These are phyloP conservation scores for Phalacrocorax carbo DNA, from an alignment of 2,113 vertebrate species.

Conservation along the genomic window DNA sequence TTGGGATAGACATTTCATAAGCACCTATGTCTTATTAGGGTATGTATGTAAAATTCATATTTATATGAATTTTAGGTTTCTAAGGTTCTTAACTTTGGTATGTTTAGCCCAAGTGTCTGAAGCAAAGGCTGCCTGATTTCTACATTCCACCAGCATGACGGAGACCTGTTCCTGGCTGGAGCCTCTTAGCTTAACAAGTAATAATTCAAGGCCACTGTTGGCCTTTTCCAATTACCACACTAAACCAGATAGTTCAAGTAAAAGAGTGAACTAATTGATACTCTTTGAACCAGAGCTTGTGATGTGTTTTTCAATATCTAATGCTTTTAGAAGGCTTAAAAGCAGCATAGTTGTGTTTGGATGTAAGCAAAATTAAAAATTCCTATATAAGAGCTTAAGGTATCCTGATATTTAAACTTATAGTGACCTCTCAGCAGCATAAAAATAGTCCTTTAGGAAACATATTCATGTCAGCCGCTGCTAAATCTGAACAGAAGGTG, in stretches of 20 bases:
- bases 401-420: conserved; percentile 44
- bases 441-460: conserved; percentile 41
- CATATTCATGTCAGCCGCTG: conserved; percentile 9
- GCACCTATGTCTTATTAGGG: background rate
- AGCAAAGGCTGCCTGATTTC: background rate
- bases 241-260: conserved; percentile 38
- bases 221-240: background rate
- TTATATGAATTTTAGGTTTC: background rate
- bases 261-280: conserved; percentile 46
- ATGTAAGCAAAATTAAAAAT: conserved; percentile 35
- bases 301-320: background rate
- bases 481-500: conserved; percentile 32
- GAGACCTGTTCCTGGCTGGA: conserved; percentile 2
- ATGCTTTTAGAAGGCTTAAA: conserved; percentile 7
- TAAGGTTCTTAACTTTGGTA: background rate
- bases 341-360: background rate
- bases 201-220: conserved; percentile 12
- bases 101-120: background rate
- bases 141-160: background rate
- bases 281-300: conserved; percentile 35
- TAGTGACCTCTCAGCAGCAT: conserved; percentile 7
- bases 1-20: background rate
- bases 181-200: conserved; percentile 30
- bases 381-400: background rate
- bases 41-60: background rate